Base-by-base conservation (phyloP, 2,888 invertebrate species). In the Belgica antarctica region DNA sequence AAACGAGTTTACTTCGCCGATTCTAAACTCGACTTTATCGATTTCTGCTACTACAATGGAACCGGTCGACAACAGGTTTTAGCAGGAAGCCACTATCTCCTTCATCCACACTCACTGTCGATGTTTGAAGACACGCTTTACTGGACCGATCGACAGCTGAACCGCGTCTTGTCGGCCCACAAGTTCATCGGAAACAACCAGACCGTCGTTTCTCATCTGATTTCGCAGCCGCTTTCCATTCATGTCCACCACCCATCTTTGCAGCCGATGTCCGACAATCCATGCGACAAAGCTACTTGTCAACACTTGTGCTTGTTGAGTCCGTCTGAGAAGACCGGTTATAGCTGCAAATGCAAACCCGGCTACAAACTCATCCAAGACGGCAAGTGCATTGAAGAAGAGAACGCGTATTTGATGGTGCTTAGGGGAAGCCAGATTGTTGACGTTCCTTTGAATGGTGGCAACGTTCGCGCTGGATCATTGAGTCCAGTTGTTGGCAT, bases 11-110 rank as follows among this genome's bases (percentile, higher is more conserved):
- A 99, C 80, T 99, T 98, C 77, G 96, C 96, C 0, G 98, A 99
- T 79, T 95, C 95, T 0, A 95, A 97, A 77, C 81, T 99, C 34
- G 98, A 98, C 78, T 98, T 94, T 76, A 98, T 99, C 71, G 98
- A 98, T 77, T 96, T 95, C 77, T 97, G 96, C 77, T 90, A 94
- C 76, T 99, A 99, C 81, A 94, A 98, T 75, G 99, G 99, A 7
- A 86, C 87, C 0, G 92, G 92, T 0, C 81, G 97, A 19, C 90
- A 92, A 73, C 94, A 96, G 79, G 95, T 94, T 0, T 77, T 94
- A 17, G 89, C 93, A 1, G 89, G 89, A 15, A 92, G 92, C 73
- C 92, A 98, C 79, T 97, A 97, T 77, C 81, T 99, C 0, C 82
- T 96, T 1, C 97, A 98, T 81, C 96, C 98, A 0, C 97, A 97